phyloP scores from a whole-genome alignment of 2,888 invertebrate genomes.

The Macaria notata region DNA sequence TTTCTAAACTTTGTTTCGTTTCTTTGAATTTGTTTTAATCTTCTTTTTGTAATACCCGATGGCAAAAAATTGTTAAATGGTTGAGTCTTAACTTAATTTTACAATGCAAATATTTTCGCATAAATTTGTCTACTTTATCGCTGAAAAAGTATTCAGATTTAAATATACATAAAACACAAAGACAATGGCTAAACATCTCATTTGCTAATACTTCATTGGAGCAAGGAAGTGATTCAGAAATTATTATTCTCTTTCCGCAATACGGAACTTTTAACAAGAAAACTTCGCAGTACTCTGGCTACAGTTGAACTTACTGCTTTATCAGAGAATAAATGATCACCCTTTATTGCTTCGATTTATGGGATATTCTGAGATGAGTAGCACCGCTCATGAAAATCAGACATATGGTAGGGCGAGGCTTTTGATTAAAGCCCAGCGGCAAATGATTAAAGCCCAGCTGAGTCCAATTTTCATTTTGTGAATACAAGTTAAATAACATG shows the following conservation, averaged over 20 bases:
- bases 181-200: not conserved
- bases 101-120: conserved; percentile 13
- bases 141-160: not conserved
- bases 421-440: no score
- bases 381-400: no score
- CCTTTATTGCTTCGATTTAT: conserved; percentile 51
- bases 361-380: no score
- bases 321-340: conserved; percentile 68
- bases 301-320: conserved; percentile 67
- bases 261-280: conserved; percentile 81
- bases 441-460: no score
- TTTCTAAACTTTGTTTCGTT: conserved; percentile 49
- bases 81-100: not conserved
- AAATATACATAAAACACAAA: no score
- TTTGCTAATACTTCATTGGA: conserved; percentile 54
- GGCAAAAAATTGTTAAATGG: conserved; percentile 36
- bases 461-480: no score
- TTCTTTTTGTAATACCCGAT: conserved; percentile 40
- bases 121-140: no score
- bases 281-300: conserved; percentile 72
- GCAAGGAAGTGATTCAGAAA: conserved; percentile 73
- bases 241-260: conserved; percentile 78
- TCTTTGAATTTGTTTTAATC: conserved; percentile 46
- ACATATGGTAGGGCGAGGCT: no score
- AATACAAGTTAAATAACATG: no score